Conservation (phyloP, 1,140 invertebrate species). For the Colletes latitarsis region DNA sequence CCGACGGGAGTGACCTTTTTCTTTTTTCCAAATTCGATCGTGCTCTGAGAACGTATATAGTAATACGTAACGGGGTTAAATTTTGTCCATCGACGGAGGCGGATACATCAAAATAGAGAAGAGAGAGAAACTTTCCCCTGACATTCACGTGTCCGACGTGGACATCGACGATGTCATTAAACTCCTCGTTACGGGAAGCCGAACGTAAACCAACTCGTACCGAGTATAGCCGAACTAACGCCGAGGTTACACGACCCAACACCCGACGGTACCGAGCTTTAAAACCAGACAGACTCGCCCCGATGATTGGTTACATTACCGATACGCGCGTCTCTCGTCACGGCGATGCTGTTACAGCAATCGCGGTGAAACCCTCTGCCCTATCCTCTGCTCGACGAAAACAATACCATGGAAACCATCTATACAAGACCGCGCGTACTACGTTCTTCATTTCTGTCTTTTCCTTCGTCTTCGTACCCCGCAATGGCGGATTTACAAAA, state of each 20-base stretch:
- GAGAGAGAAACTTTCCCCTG: conserved; percentile 48
- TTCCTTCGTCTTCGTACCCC: background rate
- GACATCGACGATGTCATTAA: conserved; percentile 76
- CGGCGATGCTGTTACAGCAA: conserved; percentile 73
- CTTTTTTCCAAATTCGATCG: too few species aligned
- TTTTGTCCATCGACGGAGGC: conserved; percentile 12
- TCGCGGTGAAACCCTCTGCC: conserved; percentile 68
- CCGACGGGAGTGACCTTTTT: too few species aligned
- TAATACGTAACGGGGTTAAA: conserved; percentile 31
- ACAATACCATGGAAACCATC: conserved; percentile 56
- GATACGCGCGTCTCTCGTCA: conserved; percentile 75
- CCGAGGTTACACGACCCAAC: conserved; percentile 55
- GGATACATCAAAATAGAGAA: conserved; percentile 59
- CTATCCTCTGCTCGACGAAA: conserved; percentile 60
- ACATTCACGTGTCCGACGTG: conserved; percentile 67
- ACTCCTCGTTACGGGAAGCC: conserved; percentile 73
- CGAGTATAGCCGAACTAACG: conserved; percentile 33
- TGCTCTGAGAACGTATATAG: background rate
- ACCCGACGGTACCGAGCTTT: conserved; percentile 50
- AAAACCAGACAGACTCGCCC: conserved; percentile 57
- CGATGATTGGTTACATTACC: conserved; percentile 76
- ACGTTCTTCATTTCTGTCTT: background rate
- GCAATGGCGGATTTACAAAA: background rate
- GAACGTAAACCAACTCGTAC: conserved; percentile 63
- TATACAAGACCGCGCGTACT: background rate